Evolutionary conservation across 2,888 invertebrate genomes (phyloP).

Genomic region (Cataglyphis albicans): DNA sequence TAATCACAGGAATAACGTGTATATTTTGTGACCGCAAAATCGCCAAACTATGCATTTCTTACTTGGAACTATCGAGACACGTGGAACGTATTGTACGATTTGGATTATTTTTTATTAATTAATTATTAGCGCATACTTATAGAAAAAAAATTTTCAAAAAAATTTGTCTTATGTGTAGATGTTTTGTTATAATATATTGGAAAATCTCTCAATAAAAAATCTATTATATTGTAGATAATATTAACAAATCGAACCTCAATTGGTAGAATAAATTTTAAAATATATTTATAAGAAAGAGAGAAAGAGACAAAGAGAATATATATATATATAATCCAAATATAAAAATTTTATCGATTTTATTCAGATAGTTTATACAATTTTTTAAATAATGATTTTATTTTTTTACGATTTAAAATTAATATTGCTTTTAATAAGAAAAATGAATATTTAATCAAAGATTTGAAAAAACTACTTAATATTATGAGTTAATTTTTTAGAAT

Average conservation of each 20-base stretch:
- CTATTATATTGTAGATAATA: neutral
- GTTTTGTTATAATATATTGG: neutral
- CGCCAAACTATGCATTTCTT: neutral
- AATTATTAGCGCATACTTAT: neutral
- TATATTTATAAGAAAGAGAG: neutral
- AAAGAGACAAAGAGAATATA: neutral
- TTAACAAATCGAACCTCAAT: neutral
- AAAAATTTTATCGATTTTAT: neutral
- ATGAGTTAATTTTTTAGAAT: neutral
- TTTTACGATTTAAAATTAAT: neutral
- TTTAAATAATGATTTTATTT: neutral
- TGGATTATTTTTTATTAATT: conserved; percentile 8
- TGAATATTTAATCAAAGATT: neutral
- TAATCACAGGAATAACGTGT: neutral
- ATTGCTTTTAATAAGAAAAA: neutral
- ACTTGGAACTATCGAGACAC: neutral
- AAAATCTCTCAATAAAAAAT: neutral
- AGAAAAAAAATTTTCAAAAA: neutral
- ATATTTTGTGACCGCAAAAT: neutral
- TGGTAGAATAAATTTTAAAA: neutral
- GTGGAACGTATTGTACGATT: neutral
- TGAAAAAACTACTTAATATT: neutral
- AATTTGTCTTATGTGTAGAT: too few species aligned
- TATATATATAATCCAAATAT: too few species aligned
- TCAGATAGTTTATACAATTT: neutral